Evolutionary conservation across 2,113 vertebrate genomes (phyloP), one percentile per base, ranked within the genome.

Genomic region (Lampris incognitus): DNA sequence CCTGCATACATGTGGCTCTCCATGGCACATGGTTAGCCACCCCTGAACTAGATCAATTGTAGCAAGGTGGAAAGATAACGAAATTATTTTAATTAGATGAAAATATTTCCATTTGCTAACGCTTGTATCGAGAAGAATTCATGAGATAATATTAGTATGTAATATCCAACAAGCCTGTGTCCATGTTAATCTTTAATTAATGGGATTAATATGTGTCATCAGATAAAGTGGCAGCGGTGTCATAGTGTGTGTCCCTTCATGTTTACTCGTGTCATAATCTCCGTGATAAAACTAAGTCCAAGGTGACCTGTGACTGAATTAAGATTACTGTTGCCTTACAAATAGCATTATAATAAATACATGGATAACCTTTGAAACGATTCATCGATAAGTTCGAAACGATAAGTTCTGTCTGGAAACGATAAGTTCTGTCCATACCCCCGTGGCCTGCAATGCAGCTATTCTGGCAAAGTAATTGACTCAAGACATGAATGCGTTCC

Each of bases 261-360:
- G 8, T 76, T 82, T 81, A 85, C 74, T 85, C 85, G 76, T 85
- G 39, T 68, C 52, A 49, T 92, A 87, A 93, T 90, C 79, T 79
- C 11, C 72, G 49, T 69, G 68, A 9, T 59, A 49, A 66, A 65
- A 8, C 48, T 83, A 89, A 91, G 10, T 81, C 77, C 89, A 91
- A 92, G 88, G 92, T 94, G 92, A 92, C 88, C 90, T 64, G 42
- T 59, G 55, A 79, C 2, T 76, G 52, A 83, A 52, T 61, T 68
- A 38, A 77, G 70, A 87, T 78, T 87, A 80, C 8, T 64, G 13
- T 42, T 46, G 54, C 50, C 6, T 51, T 68, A 6, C 4, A 76
- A 51, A 38, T n/a, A 50, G 58, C 6, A 51, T 50, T 74, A 2
- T 10, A 51, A 3, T 9, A 9, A 24, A 24, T 24, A 24, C 24